A percentile compares a stretch with the other conserved stretches of the same genome.
These are phyloP conservation scores for Microctenopoma lineatum DNA, from an alignment of 2,797 vertebrate genomes.

Conservation along the genomic window DNA sequence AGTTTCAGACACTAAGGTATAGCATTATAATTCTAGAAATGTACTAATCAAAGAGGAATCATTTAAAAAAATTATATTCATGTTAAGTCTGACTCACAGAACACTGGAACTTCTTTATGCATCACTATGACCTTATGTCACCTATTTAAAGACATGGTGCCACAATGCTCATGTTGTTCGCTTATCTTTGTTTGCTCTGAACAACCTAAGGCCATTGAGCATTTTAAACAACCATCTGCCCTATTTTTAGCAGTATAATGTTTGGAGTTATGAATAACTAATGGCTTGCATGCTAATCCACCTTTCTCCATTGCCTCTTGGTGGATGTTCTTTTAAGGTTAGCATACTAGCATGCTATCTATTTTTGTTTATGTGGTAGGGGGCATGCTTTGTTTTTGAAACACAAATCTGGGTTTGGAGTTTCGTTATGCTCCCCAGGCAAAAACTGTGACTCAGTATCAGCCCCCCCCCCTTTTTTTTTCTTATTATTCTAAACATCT, in stretches of 20 bases:
- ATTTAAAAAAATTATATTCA: too few species aligned
- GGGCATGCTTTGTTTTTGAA: slow-evolving; percentile 55
- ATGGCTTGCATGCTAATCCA: slow-evolving; percentile 51
- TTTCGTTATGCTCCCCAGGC: slow-evolving; percentile 55
- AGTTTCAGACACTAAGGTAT: too few species aligned
- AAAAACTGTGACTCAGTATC: slow-evolving; percentile 57
- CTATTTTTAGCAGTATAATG: slow-evolving; percentile 51
- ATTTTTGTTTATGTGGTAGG: slow-evolving; percentile 54
- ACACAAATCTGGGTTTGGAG: slow-evolving; percentile 50
- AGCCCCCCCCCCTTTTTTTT: slow-evolving; percentile 35
- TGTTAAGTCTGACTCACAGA: too few species aligned
- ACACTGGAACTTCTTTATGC: slow-evolving; percentile 3
- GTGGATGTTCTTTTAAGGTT: slow-evolving; percentile 37
- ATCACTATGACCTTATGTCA: not conserved
- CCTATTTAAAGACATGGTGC: slow-evolving; percentile 19
- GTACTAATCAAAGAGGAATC: too few species aligned
- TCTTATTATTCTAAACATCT: slow-evolving; percentile 43
- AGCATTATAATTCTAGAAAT: too few species aligned
- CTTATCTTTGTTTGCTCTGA: slow-evolving; percentile 43
- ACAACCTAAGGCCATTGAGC: slow-evolving; percentile 44
- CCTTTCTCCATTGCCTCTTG: slow-evolving; percentile 22
- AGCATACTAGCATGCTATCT: slow-evolving; percentile 52
- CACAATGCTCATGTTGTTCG: slow-evolving; percentile 21
- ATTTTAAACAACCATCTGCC: slow-evolving; percentile 39
- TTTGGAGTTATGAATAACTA: slow-evolving; percentile 46